Evolutionary conservation across 2,113 vertebrate species (phyloP).

Genomic region (Anhinga anhinga): DNA sequence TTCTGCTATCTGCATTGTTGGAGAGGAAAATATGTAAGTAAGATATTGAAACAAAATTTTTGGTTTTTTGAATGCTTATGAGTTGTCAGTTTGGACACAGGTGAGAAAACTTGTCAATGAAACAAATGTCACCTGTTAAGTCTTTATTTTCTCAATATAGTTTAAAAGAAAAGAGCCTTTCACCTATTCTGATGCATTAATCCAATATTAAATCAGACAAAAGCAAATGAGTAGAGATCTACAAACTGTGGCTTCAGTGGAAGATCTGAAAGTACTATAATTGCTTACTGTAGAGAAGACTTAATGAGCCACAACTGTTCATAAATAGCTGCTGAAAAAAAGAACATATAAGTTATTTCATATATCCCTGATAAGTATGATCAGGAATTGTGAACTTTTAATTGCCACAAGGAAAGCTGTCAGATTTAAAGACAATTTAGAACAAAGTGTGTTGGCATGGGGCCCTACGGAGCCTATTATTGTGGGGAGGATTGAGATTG

Average conservation of each 20-base stretch:
- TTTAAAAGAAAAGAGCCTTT: background rate
- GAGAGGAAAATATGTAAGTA: slow-evolving; percentile 95
- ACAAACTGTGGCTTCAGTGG: background rate
- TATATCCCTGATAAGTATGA: background rate
- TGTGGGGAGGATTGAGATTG: background rate
- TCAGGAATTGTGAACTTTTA: background rate
- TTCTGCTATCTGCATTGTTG: slow-evolving; percentile 94
- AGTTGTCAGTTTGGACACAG: background rate
- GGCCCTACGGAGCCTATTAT: background rate
- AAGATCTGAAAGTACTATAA: background rate
- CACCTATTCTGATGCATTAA: background rate
- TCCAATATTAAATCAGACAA: background rate
- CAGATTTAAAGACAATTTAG: background rate
- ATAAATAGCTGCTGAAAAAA: background rate
- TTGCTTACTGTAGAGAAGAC: background rate
- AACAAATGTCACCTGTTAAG: background rate
- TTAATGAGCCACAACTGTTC: background rate
- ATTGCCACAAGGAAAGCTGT: background rate
- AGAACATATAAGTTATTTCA: background rate
- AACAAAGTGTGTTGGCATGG: background rate
- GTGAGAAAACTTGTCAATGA: background rate
- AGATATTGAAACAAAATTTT: background rate
- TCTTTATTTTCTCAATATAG: background rate
- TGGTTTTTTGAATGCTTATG: accelerated
- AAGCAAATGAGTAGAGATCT: background rate